Percentiles rank a stretch among this genome's conserved stretches.
Evolutionary conservation across 2,113 vertebrate genomes (phyloP).

Genomic region (Cottus gobio): DNA sequence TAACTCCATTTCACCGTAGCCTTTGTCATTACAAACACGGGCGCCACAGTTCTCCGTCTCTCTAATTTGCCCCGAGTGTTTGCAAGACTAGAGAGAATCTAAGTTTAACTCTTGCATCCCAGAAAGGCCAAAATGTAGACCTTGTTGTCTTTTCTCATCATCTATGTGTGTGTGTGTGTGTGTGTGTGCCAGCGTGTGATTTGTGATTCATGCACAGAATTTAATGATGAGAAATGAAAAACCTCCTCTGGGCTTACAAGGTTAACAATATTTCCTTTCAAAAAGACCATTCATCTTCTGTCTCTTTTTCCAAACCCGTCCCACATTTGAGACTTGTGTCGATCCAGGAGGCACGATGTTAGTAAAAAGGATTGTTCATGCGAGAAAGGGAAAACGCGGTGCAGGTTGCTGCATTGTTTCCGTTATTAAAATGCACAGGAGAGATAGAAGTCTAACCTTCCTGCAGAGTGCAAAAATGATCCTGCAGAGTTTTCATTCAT

Average conservation of each 20-base stretch:
- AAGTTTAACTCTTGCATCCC: slow-evolving; percentile 25
- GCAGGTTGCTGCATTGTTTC: slow-evolving; percentile 7
- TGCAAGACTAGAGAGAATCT: slow-evolving; percentile 22
- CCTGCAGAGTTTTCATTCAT: slow-evolving; percentile 20
- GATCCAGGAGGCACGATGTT: neutral
- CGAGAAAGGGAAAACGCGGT: neutral
- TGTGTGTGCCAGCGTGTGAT: neutral
- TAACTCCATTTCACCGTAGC: slow-evolving; percentile 25
- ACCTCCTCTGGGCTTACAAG: neutral
- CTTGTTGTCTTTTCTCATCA: slow-evolving; percentile 21
- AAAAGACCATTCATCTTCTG: neutral
- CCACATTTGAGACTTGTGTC: neutral
- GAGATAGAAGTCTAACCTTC: slow-evolving; percentile 12
- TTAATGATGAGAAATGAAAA: slow-evolving; percentile 28
- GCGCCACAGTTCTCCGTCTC: slow-evolving; percentile 2
- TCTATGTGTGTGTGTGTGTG: neutral
- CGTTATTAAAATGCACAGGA: slow-evolving; percentile 25
- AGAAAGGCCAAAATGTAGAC: slow-evolving; percentile 15
- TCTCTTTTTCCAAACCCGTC: slow-evolving; percentile 1
- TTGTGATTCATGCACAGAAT: neutral
- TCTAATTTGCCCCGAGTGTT: slow-evolving; percentile 31
- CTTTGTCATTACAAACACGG: slow-evolving; percentile 56
- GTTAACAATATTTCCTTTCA: neutral
- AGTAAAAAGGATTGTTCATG: slow-evolving; percentile 14
- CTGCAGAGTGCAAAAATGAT: slow-evolving; percentile 17